Evolutionary conservation across 1,140 invertebrate species (phyloP), one percentile per base, ranked within the genome.

Genomic region (Conus ventricosus): DNA sequence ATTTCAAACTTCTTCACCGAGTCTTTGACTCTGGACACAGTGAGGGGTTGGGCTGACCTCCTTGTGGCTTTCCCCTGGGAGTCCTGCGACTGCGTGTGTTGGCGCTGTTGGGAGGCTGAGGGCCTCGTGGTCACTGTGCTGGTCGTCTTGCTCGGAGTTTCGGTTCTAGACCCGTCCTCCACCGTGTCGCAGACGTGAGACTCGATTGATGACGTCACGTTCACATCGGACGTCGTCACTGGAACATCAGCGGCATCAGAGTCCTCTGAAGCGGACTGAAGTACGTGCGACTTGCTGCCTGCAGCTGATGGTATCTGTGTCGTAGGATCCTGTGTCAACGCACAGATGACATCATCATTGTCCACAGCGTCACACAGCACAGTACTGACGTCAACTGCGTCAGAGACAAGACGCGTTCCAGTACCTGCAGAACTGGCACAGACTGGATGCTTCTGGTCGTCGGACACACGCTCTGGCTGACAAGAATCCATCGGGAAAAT

Each of bases 1-100:
- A 54, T 87, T 51, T 87, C 85, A 57, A 87, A 87, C 71, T 87
- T 87, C 71, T 55, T 87, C 20, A 87, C 85, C 51, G 85, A 87
- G 71, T 78, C 85, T 15, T 57, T 57, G 39, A 87, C 85, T 15
- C 75, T 87, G 85, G 85, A 78, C 15, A 87, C 39, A 10, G 85
- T 78, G 71, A 20, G 6, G 15, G 71, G 71, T 3, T 71, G 67
- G 23, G 4, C 23, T 1, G 67, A 23, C 15, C 39, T 75, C 85
- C 51, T 87, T 11, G 51, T 15, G 8, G 53, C 81, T 57, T 87
- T 80, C 10, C 27, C 15, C 23, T 23, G 13, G 13, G 76, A 15
- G 25, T 87, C 85, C 11, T 80, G 85, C 25, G 51, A 71, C 67
- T 54, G 39, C 51, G 54, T 87, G 25, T 87, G 63, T 5, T 78